A percentile compares a stretch with the other conserved stretches of the same genome.
phyloP scores from a whole-genome alignment of 2,113 vertebrate species.

The Hippocampus abdominalis region DNA sequence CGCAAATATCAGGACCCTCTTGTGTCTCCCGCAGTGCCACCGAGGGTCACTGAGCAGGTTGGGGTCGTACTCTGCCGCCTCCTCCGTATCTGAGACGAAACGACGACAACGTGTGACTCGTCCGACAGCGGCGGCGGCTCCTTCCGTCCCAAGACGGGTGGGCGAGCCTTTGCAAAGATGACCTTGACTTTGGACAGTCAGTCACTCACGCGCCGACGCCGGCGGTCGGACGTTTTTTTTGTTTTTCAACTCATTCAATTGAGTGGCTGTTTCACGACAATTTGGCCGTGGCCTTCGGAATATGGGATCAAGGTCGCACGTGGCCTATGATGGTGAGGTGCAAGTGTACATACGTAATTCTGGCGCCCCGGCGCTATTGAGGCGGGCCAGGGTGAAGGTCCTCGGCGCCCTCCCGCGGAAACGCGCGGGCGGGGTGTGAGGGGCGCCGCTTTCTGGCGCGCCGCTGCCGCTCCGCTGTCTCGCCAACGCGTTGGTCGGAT shows the following conservation, averaged over 20 bases:
- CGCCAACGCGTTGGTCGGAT: constrained; percentile 89
- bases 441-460: constrained; percentile 53
- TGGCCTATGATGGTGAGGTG: no score
- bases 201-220: no score
- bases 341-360: constrained; percentile 74
- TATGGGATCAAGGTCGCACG: no score
- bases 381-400: constrained; percentile 72
- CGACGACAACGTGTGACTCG: background rate
- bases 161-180: no score
- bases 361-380: constrained; percentile 61
- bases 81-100: constrained; percentile 73
- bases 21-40: constrained; percentile 97
- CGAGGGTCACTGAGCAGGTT: constrained; percentile 92
- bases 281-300: no score
- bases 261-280: no score
- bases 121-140: no score
- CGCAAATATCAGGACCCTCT: constrained; percentile 93
- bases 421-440: constrained; percentile 65
- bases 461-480: constrained; percentile 70
- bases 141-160: no score
- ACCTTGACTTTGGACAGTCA: no score
- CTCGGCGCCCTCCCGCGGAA: constrained; percentile 72
- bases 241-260: no score
- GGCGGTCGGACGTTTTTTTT: no score
- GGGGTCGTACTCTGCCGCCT: constrained; percentile 84